Base-by-base conservation (phyloP, 2,888 invertebrate species). In the Galeruca laticollis region DNA sequence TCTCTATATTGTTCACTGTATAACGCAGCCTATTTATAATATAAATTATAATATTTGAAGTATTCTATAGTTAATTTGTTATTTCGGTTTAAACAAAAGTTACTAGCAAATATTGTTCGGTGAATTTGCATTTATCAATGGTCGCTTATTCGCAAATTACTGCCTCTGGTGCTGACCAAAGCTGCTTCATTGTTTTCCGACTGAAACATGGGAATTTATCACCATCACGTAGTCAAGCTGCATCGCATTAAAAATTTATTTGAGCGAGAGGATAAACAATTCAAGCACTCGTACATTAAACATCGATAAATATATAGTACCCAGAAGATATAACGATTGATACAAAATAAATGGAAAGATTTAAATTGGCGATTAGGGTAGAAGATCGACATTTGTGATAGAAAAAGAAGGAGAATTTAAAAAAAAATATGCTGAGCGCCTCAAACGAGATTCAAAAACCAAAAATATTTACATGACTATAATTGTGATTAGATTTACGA, bases 61-160 rank as follows among this genome's bases (percentile, higher is more conserved):
- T 13, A 40, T 13, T 40, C 37, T 40, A 40, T 40, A 47, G n/a
- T 47, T 15, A 1, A 47, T 47, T 47, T 47, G 47, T 47, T 18
- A 47, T 13, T 47, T 47, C 0, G 15, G 18, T 9, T 18, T 47
- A 1, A 47, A 47, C 47, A 26, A 52, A 15, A 35, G 35, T 65
- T 57, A 57, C 57, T 43, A 35, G 43, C 57, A 35, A 47, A 65
- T 57, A 57, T 35, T 33, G 65, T 65, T 65, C 18, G 31, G 49
- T 54, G 26, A 57, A 66, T 66, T 65, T 49, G 56, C 65, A 60
- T 56, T 70, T 56, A 63, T 66, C 57, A 60, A 61, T 61, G 33
- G 65, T 33, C 70, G 69, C 69, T 66, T 61, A 70, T 61, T 65
- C 65, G 43, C 60, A 70, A 65, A 70, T 70, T 70, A 70, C 57